Evolutionary conservation across 2,888 invertebrate genomes (phyloP), one percentile per base, ranked within the genome.

Genomic region (Panzeria rudis): DNA sequence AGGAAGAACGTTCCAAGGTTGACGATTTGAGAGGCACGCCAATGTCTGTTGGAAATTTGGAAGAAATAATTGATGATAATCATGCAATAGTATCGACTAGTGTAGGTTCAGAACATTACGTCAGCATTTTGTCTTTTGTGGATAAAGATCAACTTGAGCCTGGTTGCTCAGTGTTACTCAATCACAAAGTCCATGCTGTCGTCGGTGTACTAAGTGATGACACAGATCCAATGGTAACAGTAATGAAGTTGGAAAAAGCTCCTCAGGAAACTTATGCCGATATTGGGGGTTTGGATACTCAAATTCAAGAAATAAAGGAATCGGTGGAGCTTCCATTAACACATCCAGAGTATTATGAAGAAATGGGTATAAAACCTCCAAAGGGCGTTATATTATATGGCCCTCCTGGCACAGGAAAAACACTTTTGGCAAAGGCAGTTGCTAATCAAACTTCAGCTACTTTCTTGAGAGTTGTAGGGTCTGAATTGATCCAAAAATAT

Each of bases 371-470:
- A 89, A 98, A 98, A 91, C 99, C 99, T 15, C 99, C 99, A 0
- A 99, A 99, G 92, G 99, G 99, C 88, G 99, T 99, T 0, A 99
- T 99, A 90, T 94, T 99, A 47, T 99, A 99, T 93, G 99, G 99
- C 0, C 97, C 97, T 20, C 99, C 99, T 0, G 99, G 99, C 59
- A 99, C 99, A 20, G 99, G 99, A 68, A 99, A 99, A 93, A 99
- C 99, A 0, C 93, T 99, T 52, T 93, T 99, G 76, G 99, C 99
- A 9, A 99, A 99, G 93, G 99, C 99, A 25, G 99, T 99, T 0
- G 99, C 99, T 59, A 99, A 99, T 93, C 99, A 99, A 92, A 99
- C 99, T 0, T 99, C 99, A 0, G 99, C 99, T 0, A 99, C 99
- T 17, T 99, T 99, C 93, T 94, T 99, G 66, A 94, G 99, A 88